Percentiles rank a stretch among this genome's conserved stretches.
Conservation (phyloP, 1,140 invertebrate species). For the Drosophila parvula region DNA sequence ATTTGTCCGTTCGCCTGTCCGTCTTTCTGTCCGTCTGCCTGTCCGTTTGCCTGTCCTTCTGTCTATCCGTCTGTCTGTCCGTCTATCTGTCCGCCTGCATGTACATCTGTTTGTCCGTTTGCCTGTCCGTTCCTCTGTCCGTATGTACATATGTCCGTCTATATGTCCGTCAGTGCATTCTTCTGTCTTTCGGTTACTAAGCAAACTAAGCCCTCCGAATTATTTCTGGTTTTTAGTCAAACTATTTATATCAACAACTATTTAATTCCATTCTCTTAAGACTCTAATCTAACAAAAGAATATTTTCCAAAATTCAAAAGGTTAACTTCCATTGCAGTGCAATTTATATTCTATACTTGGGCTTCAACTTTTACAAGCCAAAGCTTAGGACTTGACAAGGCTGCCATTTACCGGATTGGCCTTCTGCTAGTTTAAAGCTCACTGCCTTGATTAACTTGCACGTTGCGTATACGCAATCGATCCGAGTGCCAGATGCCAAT, state of each 20-base stretch:
- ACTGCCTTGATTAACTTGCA: constrained; percentile 18
- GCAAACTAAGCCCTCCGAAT: too few relatives aligned
- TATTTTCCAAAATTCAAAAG: not conserved
- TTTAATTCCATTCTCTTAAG: not conserved
- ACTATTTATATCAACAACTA: not conserved
- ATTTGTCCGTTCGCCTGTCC: too few relatives aligned
- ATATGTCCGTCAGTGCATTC: too few relatives aligned
- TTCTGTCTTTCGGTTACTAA: too few relatives aligned
- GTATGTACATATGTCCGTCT: too few relatives aligned
- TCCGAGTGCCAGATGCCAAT: constrained; percentile 48
- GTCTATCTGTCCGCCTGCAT: too few relatives aligned
- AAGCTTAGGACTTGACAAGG: not conserved
- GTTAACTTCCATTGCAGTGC: not conserved
- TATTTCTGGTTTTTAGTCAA: not conserved
- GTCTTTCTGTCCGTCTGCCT: too few relatives aligned
- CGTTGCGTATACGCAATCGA: constrained; percentile 37
- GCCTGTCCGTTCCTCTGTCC: too few relatives aligned
- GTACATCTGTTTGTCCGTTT: too few relatives aligned
- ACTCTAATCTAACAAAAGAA: not conserved
- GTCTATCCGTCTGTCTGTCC: too few relatives aligned
- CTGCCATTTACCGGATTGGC: constrained; percentile 14
- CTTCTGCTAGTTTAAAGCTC: constrained; percentile 1
- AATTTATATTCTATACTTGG: not conserved
- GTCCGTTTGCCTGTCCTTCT: too few relatives aligned
- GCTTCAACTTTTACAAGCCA: not conserved